These are phyloP conservation scores for Drosophila pandora DNA, from an alignment of 1,140 invertebrate species.

Conservation along the genomic window DNA sequence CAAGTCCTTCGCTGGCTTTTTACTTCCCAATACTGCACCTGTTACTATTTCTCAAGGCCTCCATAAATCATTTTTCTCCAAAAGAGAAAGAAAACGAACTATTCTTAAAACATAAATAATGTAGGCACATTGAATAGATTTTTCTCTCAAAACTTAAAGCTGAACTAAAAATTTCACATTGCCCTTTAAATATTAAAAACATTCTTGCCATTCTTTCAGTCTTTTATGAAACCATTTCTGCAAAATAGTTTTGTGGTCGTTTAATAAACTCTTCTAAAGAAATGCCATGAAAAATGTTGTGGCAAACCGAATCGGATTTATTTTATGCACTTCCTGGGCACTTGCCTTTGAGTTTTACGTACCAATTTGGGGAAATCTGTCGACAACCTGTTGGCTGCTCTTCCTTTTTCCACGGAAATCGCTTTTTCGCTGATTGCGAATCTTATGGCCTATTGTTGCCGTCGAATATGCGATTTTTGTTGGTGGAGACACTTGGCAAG, in stretches of 20 bases:
- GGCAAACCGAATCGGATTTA: not conserved
- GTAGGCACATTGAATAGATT: not conserved
- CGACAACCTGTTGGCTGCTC: constrained; percentile 63
- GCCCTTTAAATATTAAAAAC: not conserved
- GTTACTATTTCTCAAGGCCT: not conserved
- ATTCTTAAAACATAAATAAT: not conserved
- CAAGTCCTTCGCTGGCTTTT: not conserved
- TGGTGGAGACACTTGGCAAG: constrained; percentile 60
- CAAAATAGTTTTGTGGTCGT: constrained; percentile 9
- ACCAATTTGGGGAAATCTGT: constrained; percentile 38
- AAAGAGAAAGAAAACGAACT: not conserved
- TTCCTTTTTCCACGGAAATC: constrained; percentile 19
- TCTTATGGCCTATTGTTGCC: constrained; percentile 10
- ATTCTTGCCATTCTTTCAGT: not conserved
- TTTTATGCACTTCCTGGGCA: constrained; percentile 1
- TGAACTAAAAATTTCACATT: not conserved
- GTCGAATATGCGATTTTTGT: constrained; percentile 23
- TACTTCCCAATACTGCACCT: not conserved
- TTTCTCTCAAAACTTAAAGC: not conserved
- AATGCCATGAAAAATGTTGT: not conserved
- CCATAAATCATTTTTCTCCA: not conserved
- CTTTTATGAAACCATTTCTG: not conserved
- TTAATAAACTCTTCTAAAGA: constrained; percentile 14
- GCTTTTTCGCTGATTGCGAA: constrained; percentile 20
- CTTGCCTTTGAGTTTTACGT: constrained; percentile 19